Conservation (phyloP, 2,797 vertebrate genomes). For the Bovichtus diacanthus region DNA sequence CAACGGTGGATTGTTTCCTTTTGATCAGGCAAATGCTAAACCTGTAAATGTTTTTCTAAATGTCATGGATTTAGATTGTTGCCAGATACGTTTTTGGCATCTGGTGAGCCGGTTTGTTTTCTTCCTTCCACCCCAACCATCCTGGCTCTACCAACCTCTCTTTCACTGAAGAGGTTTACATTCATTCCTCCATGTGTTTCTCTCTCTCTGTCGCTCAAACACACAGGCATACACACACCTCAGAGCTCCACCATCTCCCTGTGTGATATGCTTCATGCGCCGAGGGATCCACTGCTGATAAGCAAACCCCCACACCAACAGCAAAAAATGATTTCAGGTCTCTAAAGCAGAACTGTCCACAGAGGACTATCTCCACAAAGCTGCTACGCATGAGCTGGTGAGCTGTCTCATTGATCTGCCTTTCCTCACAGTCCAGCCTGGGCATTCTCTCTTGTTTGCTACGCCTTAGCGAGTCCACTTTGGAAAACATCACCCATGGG, state of each 20-base stretch:
- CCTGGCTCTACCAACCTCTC: background rate
- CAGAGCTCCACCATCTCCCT: slow-evolving; percentile 52
- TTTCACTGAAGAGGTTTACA: slow-evolving; percentile 37
- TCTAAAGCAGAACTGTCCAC: slow-evolving; percentile 81
- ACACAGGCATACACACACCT: slow-evolving; percentile 45
- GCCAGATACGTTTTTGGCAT: slow-evolving; percentile 6
- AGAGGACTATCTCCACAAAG: slow-evolving; percentile 79
- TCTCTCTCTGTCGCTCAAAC: slow-evolving; percentile 50
- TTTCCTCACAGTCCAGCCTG: slow-evolving; percentile 72
- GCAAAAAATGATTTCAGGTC: slow-evolving; percentile 76
- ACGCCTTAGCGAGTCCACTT: slow-evolving; percentile 80
- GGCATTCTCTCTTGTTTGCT: slow-evolving; percentile 79
- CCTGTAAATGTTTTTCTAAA: slow-evolving; percentile 12
- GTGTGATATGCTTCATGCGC: slow-evolving; percentile 74
- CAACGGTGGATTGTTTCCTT: background rate
- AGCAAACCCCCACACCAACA: slow-evolving; percentile 55
- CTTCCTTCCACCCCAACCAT: background rate
- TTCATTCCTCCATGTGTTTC: slow-evolving; percentile 39
- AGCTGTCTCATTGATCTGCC: slow-evolving; percentile 82
- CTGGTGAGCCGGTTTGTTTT: slow-evolving; percentile 24
- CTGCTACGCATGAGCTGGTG: slow-evolving; percentile 76
- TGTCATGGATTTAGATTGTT: slow-evolving; percentile 13
- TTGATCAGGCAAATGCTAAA: slow-evolving; percentile 16
- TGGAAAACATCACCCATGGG: slow-evolving; percentile 77
- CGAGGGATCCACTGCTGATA: slow-evolving; percentile 72